Base-by-base conservation (phyloP, 2,888 invertebrate genomes). In the Chesias legatella region DNA sequence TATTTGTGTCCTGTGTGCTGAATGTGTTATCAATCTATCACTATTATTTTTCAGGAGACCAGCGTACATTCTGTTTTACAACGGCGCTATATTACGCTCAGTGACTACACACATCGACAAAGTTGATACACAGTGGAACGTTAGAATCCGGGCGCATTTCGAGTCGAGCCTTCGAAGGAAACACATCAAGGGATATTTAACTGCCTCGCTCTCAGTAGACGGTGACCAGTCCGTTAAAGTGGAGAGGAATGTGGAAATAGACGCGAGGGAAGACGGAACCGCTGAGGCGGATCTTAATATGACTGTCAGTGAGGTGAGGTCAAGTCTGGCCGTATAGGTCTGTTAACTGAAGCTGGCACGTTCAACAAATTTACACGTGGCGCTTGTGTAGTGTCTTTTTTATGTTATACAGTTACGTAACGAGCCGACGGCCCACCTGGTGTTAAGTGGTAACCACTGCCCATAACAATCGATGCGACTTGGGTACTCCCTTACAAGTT, bases 61-160 rank as follows among this genome's bases (percentile, higher is more conserved):
- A 6, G 91, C 93, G 0, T 88, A 82, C 42, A 73, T 95, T 24
- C 91, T 94, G 70, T 90, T 90, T 25, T 93, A 90, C 64, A 88
- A 93, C 52, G 83, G 88, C 0, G 90, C 91, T 1, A 77, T 92
- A 2, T 90, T 95, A 39, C 84, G 92, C 50, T 90, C 93, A 50
- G 75, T 94, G 0, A 91, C 90, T n/a, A 79, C 86, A 53, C 67
- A 77, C 10, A 68, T 66, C 1, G 54, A 59, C 10, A 76, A 76
- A 43, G 43, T 47, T 8, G 71, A 65, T 7, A 13, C 56, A 0
- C 39, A 55, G 1, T 89, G 88, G 88, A 33, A 59, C 20, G 46
- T 88, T 7, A 67, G 49, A 35, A 53, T 82, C 1, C 65, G 60
- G 34, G 71, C 67, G 3, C 63, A 74, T 47, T 53, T 89, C 22